phyloP scores from a whole-genome alignment of 2,797 vertebrate species.

The Silurus lanzhouensis region DNA sequence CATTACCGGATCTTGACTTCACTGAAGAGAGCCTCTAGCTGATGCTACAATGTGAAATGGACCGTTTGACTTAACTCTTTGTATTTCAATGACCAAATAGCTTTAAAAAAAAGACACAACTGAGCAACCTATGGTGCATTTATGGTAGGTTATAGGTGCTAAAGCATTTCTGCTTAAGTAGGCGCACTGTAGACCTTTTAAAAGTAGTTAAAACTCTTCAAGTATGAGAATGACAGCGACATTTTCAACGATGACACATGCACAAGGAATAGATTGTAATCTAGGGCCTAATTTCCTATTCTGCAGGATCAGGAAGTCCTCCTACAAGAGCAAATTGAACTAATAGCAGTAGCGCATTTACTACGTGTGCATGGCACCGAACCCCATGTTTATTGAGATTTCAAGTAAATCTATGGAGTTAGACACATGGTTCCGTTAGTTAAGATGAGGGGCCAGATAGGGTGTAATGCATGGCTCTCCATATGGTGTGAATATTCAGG shows the following conservation, averaged over 20 bases:
- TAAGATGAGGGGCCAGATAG: slow-evolving; percentile 68
- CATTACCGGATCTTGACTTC: slow-evolving; percentile 57
- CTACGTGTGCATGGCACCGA: slow-evolving; percentile 59
- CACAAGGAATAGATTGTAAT: slow-evolving; percentile 53
- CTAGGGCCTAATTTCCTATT: slow-evolving; percentile 58
- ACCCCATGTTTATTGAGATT: slow-evolving; percentile 60
- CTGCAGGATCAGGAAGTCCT: slow-evolving; percentile 61
- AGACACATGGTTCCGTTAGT: slow-evolving; percentile 63
- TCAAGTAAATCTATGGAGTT: slow-evolving; percentile 62
- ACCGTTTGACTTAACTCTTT: slow-evolving; percentile 25
- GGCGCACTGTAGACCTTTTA: slow-evolving; percentile 8
- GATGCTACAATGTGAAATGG: slow-evolving; percentile 39
- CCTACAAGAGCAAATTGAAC: slow-evolving; percentile 66
- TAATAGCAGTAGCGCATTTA: slow-evolving; percentile 56
- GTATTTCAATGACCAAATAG: slow-evolving; percentile 27
- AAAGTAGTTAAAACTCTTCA: not conserved
- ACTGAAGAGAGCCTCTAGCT: slow-evolving; percentile 21
- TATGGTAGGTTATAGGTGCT: not conserved
- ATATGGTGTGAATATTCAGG: slow-evolving; percentile 72
- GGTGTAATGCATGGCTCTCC: slow-evolving; percentile 61
- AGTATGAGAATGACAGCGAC: not conserved
- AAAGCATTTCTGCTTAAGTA: slow-evolving; percentile 20
- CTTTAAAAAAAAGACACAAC: slow-evolving; percentile 6
- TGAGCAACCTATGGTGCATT: slow-evolving; percentile 4
- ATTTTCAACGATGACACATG: slow-evolving; percentile 58